Evolutionary conservation across 1,140 invertebrate species (phyloP).

Genomic region (Procambarus virginalis): DNA sequence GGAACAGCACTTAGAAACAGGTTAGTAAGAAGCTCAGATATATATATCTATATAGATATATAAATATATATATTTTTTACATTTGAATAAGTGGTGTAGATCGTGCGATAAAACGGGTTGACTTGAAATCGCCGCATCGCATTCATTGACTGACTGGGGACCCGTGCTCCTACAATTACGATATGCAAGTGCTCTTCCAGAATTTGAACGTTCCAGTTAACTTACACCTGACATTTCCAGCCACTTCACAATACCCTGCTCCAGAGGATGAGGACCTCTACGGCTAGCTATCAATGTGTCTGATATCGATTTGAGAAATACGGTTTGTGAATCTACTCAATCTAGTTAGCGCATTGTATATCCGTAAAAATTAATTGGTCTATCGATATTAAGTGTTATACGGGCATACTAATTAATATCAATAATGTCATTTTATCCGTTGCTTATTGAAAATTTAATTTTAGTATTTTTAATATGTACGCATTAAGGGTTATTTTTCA

Average conservation of each 20-base stretch:
- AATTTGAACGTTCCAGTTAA: conserved; percentile 34
- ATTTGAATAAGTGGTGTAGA: neutral
- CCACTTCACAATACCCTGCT: conserved; percentile 44
- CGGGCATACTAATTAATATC: too few relatives aligned
- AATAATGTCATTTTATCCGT: too few relatives aligned
- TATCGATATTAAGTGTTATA: neutral
- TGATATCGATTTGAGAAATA: neutral
- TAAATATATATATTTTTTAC: too few relatives aligned
- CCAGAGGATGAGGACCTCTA: conserved; percentile 6
- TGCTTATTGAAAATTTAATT: too few relatives aligned
- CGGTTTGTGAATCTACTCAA: neutral
- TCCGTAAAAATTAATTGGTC: neutral
- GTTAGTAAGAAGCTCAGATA: conserved; percentile 34
- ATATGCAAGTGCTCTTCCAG: conserved; percentile 25
- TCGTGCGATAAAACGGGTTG: neutral
- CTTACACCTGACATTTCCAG: conserved; percentile 43
- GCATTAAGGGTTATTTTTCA: neutral
- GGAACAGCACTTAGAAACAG: conserved; percentile 58
- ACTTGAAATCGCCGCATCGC: neutral
- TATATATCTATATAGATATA: neutral
- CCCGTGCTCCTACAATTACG: too few relatives aligned
- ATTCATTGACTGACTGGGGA: neutral
- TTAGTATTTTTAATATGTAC: neutral
- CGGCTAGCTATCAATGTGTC: neutral
- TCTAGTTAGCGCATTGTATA: neutral